Evolutionary conservation across 2,888 invertebrate species (phyloP).

Genomic region (Dendrolimus houi): DNA sequence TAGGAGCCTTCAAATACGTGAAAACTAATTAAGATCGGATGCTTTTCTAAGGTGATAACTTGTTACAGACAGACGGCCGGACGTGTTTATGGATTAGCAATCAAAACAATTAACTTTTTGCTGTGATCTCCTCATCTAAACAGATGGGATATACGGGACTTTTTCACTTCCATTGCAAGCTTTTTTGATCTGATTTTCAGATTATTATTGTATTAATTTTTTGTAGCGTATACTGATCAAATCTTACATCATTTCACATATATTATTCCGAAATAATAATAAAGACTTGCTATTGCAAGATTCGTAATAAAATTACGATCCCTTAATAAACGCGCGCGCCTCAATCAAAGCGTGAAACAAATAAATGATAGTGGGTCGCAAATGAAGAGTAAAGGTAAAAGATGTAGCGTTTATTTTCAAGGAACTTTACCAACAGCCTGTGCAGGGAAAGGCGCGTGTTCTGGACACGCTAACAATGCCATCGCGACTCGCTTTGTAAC

Average conservation of each 20-base stretch:
- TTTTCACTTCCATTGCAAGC: not conserved
- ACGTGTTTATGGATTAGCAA: slow-evolving; percentile 68
- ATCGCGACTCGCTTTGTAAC: slow-evolving; percentile 61
- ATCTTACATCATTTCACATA: no score
- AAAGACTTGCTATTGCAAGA: not conserved
- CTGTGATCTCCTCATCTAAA: slow-evolving; percentile 51
- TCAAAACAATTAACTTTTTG: slow-evolving; percentile 75
- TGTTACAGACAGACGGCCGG: slow-evolving; percentile 54
- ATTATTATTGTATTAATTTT: not conserved
- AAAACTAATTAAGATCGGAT: slow-evolving; percentile 75
- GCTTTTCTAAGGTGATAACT: slow-evolving; percentile 73
- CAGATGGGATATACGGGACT: slow-evolving; percentile 31
- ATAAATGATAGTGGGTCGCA: slow-evolving; percentile 61
- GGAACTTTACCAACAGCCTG: slow-evolving; percentile 70
- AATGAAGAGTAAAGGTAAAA: slow-evolving; percentile 55
- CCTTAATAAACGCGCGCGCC: slow-evolving; percentile 52
- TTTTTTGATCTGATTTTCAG: not conserved
- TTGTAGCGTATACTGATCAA: not conserved
- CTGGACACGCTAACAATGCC: slow-evolving; percentile 71
- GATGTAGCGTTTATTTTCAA: slow-evolving; percentile 72
- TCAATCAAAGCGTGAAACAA: slow-evolving; percentile 68
- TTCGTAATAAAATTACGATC: slow-evolving; percentile 30
- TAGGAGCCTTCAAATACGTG: slow-evolving; percentile 72
- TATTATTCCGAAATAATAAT: no score
- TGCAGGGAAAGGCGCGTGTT: slow-evolving; percentile 54